These are phyloP conservation scores for Himalopsyche phryganea DNA, from an alignment of 1,140 invertebrate genomes.

Conservation along the genomic window DNA sequence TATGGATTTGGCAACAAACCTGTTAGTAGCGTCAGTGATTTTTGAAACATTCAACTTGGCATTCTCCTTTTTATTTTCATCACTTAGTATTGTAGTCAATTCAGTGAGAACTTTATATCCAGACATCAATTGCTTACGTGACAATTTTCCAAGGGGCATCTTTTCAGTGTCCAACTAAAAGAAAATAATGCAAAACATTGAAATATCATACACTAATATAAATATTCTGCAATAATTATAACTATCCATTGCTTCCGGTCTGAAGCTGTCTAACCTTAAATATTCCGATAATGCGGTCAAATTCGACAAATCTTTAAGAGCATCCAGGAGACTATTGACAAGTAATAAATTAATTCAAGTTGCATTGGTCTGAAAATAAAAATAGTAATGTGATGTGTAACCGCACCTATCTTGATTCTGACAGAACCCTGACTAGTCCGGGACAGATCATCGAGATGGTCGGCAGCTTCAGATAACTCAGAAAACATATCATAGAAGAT, in stretches of 20 bases:
- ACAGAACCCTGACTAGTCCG: too few relatives aligned
- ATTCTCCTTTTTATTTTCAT: slow-evolving; percentile 53
- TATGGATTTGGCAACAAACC: slow-evolving; percentile 48
- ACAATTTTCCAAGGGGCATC: slow-evolving; percentile 96
- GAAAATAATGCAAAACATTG: too few relatives aligned
- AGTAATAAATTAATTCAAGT: too few relatives aligned
- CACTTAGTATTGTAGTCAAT: slow-evolving; percentile 53
- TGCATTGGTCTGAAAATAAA: too few relatives aligned
- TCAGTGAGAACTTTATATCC: slow-evolving; percentile 83
- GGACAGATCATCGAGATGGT: too few relatives aligned
- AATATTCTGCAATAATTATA: neutral
- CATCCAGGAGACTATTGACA: too few relatives aligned
- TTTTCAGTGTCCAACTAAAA: slow-evolving; percentile 86
- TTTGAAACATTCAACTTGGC: slow-evolving; percentile 45
- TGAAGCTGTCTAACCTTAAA: neutral
- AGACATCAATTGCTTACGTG: slow-evolving; percentile 82
- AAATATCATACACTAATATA: neutral
- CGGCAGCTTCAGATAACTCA: too few relatives aligned
- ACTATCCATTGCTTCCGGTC: too few relatives aligned
- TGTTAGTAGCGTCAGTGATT: slow-evolving; percentile 83
- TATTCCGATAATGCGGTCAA: neutral
- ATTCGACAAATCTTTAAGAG: too few relatives aligned
- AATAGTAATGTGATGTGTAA: too few relatives aligned
- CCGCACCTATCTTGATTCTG: too few relatives aligned
- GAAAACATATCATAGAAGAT: too few relatives aligned